Conservation (phyloP, 2,797 vertebrate species). For the Scomberomorus guttatus region DNA sequence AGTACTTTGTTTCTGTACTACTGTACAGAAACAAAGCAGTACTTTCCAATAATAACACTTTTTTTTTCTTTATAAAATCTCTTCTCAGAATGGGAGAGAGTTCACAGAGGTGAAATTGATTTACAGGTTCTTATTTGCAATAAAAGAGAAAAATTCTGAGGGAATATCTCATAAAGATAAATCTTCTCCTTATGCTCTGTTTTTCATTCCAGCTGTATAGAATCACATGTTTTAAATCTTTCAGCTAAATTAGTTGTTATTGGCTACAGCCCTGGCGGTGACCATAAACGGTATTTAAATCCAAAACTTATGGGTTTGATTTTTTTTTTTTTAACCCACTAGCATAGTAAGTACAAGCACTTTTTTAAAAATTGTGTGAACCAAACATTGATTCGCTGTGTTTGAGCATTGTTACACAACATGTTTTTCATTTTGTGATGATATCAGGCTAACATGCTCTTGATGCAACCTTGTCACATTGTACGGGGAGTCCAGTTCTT, state of each 20-base stretch:
- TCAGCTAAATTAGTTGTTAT: background rate
- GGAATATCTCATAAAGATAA: background rate
- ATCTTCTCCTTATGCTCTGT: background rate
- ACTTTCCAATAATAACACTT: background rate
- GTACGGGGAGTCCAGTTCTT: constrained; percentile 20
- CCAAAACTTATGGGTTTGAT: background rate
- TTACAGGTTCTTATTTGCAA: constrained; percentile 13
- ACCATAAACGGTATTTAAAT: background rate
- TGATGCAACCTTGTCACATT: constrained; percentile 8
- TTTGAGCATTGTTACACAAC: too few species aligned
- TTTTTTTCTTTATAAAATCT: constrained; percentile 7
- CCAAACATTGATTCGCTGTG: too few species aligned
- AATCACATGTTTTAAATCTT: constrained; percentile 1
- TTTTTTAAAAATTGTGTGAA: background rate
- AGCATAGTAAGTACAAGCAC: background rate
- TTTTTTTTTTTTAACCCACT: background rate
- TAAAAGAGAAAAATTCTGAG: background rate
- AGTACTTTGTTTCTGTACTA: too few species aligned
- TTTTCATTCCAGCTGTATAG: background rate
- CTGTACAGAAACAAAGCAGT: background rate
- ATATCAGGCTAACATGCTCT: background rate
- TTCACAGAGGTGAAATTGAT: constrained; percentile 30
- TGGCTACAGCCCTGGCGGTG: background rate
- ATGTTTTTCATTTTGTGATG: too few species aligned
- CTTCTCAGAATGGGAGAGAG: background rate